Base-by-base conservation (phyloP, 2,797 vertebrate species). In the Zenarchopterus dispar region DNA sequence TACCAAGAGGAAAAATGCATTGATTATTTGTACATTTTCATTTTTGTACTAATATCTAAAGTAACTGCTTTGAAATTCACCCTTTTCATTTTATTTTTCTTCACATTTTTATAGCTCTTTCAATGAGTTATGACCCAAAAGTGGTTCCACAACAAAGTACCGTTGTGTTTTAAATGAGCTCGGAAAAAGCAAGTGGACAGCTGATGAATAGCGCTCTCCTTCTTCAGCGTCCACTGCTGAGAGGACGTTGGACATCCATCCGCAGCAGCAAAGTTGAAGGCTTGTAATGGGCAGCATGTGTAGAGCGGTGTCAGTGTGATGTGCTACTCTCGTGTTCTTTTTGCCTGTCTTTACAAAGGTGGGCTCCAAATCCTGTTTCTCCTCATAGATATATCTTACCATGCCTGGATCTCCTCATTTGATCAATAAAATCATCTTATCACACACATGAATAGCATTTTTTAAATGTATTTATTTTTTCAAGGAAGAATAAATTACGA, bases 201-300 rank as follows among this genome's bases (percentile, higher is more conserved):
- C 4, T 10, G 36, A 39, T 39, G 16, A 39, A 39, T 39, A 39
- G 13, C 36, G 4, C 36, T 39, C 13, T 39, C 13, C 13, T 36
- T 39, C 36, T 13, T 39, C 36, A 13, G 11, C 36, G 13, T 39
- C 13, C 36, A 39, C 36, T 5, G n/a, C 48, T 5, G 61, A 46
- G 33, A 41, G 64, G 54, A 41, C 41, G 48, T 58, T 55, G 44
- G 48, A 74, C 44, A 23, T 49, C 51, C 42, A 48, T 60, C 42
- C 44, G 44, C 42, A 62, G 13, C 48, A 48, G 28, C 42, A 8
- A 47, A 47, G 42, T 47, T 46, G 45, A 66, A 22, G 15, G 3
- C 42, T 59, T 21, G 44, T 42, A 69, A 49, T 61, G 42, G 52
- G 21, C 45, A 19, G 21, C 19, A 42, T 41, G 45, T 57, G 44